Evolutionary conservation across 2,113 vertebrate genomes (phyloP), one percentile per base, ranked within the genome.

Genomic region (Paramormyrops kingsleyae): DNA sequence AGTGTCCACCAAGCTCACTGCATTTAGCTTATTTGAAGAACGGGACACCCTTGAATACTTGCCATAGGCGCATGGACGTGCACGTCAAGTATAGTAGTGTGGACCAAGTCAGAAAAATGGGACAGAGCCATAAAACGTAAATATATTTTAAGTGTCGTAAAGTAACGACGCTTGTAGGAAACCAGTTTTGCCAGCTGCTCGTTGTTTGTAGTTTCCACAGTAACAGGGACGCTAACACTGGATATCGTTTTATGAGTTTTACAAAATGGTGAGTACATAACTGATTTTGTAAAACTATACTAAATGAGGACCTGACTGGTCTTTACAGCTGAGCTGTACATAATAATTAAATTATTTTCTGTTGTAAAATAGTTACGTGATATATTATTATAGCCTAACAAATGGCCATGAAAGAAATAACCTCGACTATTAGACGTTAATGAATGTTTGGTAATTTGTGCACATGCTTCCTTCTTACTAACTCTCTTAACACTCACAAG

Each of bases 201-300:
- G 21, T 46, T 47, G 44, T 15, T 6, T 83, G 19, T 42, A 21
- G 80, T 83, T 83, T 44, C 83, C 44, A 84, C 39, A 47, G 83
- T 44, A 84, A 46, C 83, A 47, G 42, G 83, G 44, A 84, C 83
- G 83, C 83, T 84, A 46, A 47, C 44, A 83, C 44, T 46, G 8
- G 9, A 27, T 31, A 31, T 31, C 62, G 10, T 31, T 47, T 42
- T 24, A 80, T 80, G 39, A 46, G 42, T 84, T 42, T 46, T 46
- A 21, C 24, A 84, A 84, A 84, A 84, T 84, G 83, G 83, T 84
- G 83, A 84, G 83, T 84, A 84, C 44, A 47, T 21, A 46, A 46
- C 44, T 46, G 39, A 21, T 84, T 44, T 44, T 84, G 2, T 84
- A 12, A 24, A 49, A 84, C 47, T 44, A 47, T 24, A n/a, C 19